phyloP scores from a whole-genome alignment of 2,113 vertebrate genomes.

The Alexandromys fortis region DNA sequence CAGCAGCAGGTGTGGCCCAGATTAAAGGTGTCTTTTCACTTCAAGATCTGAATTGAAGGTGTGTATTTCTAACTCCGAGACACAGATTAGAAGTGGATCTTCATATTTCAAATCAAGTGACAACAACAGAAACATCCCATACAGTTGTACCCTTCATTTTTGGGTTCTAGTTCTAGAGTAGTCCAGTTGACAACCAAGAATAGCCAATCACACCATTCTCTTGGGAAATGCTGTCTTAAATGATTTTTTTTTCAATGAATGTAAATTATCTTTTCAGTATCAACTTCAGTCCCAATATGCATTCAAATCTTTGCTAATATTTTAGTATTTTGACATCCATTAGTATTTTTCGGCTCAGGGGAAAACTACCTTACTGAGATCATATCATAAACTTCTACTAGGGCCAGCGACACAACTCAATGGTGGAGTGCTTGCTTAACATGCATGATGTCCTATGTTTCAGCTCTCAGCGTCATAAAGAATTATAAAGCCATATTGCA shows the following conservation, averaged over 20 bases:
- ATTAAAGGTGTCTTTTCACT: too few relatives aligned
- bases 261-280: slow-evolving; percentile 62
- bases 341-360: slow-evolving; percentile 58
- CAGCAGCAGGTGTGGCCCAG: too few relatives aligned
- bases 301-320: slow-evolving; percentile 60
- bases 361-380: slow-evolving; percentile 61
- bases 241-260: slow-evolving; percentile 29
- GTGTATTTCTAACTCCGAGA: too few relatives aligned
- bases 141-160: not conserved
- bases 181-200: not conserved
- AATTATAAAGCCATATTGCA: slow-evolving; percentile 60
- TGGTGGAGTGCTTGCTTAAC: not conserved
- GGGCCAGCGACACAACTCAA: not conserved
- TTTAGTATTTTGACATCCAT: slow-evolving; percentile 60
- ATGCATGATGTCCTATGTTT: not conserved
- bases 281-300: slow-evolving; percentile 54
- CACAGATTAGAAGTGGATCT: not conserved
- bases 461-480: not conserved
- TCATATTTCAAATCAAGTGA: not conserved
- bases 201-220: slow-evolving; percentile 24
- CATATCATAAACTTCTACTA: slow-evolving; percentile 58
- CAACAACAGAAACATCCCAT: not conserved
- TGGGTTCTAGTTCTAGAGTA: not conserved
- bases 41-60: too few relatives aligned
- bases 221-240: slow-evolving; percentile 55